Evolutionary conservation across 2,797 vertebrate species (phyloP).

Genomic region (Intellagama lesueurii): DNA sequence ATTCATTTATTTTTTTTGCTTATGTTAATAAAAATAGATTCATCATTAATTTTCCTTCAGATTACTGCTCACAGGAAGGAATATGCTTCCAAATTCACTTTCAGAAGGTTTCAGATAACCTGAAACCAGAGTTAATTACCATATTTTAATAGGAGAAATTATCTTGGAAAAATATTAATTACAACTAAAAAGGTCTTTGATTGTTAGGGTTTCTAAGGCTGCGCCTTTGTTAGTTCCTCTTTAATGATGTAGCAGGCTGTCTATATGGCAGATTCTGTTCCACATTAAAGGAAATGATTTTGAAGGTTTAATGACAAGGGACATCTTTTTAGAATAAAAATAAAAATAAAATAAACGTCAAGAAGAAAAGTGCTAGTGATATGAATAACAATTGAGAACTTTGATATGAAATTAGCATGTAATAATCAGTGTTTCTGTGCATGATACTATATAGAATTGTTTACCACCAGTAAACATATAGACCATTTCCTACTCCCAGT

Average conservation of each 20-base stretch:
- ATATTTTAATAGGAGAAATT: conserved; percentile 70
- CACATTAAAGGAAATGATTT: conserved; percentile 61
- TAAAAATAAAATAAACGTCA: neutral
- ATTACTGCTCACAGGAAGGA: conserved; percentile 58
- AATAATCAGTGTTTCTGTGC: conserved; percentile 10
- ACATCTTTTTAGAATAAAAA: conserved; percentile 17
- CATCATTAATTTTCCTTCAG: conserved; percentile 58
- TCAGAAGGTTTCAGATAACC: conserved; percentile 65
- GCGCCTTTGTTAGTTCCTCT: conserved; percentile 60
- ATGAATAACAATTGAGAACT: conserved; percentile 40
- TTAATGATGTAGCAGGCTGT: conserved; percentile 34
- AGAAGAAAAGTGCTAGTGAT: conserved; percentile 14
- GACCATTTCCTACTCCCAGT: neutral
- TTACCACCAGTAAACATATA: conserved; percentile 21
- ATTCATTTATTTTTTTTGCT: conserved; percentile 37
- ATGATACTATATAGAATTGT: conserved; percentile 21
- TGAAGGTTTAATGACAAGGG: conserved; percentile 53
- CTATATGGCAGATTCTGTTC: conserved; percentile 25
- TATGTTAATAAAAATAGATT: conserved; percentile 51
- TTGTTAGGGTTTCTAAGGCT: conserved; percentile 59
- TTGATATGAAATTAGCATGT: conserved; percentile 22
- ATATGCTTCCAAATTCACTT: conserved; percentile 55
- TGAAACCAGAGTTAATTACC: conserved; percentile 67
- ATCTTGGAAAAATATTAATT: conserved; percentile 67
- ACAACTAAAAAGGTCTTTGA: conserved; percentile 59